These are phyloP conservation scores for Pontoporia blainvillei DNA, from an alignment of 2,113 vertebrate genomes.

Conservation along the genomic window DNA sequence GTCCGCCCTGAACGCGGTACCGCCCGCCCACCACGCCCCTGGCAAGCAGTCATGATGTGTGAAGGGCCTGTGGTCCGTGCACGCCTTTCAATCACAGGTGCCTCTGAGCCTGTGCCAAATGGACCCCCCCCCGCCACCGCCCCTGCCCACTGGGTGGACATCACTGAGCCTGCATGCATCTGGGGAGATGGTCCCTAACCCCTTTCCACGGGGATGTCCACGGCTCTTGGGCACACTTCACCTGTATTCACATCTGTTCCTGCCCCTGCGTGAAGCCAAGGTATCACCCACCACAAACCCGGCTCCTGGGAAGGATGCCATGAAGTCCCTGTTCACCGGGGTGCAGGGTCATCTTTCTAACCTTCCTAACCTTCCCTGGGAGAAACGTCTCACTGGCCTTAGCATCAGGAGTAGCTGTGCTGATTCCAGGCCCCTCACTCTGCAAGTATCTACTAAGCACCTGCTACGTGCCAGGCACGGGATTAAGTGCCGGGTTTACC, in stretches of 20 bases:
- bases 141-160: background rate
- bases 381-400: accelerated
- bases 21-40: accelerated
- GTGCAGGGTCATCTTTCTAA: too few relatives aligned
- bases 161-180: accelerated
- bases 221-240: background rate
- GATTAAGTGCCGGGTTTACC: background rate
- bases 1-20: accelerated
- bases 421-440: background rate
- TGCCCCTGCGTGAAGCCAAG: accelerated
- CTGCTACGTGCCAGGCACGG: background rate
- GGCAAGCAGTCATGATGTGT: accelerated
- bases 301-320: accelerated
- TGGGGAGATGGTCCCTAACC: accelerated
- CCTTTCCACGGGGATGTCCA: background rate
- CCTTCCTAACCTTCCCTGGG: background rate
- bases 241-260: background rate
- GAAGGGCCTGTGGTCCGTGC: accelerated
- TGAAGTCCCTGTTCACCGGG: too few relatives aligned
- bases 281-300: too few relatives aligned
- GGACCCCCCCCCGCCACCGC: too few relatives aligned
- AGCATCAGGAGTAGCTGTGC: background rate
- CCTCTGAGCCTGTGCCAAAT: background rate
- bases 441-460: background rate
- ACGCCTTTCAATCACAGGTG: background rate